phyloP scores from a whole-genome alignment of 2,113 vertebrate genomes.

The Pituophis catenifer region DNA sequence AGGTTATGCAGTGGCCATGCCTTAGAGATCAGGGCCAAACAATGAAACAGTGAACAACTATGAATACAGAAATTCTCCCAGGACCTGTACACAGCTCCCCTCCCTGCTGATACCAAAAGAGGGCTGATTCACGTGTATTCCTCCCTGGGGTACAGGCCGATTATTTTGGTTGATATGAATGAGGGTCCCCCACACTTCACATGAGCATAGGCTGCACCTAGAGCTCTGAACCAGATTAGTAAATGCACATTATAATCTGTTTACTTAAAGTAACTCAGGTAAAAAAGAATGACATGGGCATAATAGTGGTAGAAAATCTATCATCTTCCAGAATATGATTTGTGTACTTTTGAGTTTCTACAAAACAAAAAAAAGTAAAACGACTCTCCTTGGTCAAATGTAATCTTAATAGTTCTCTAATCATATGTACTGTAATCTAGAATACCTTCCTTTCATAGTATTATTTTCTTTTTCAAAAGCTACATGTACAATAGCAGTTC shows the following conservation, averaged over 20 bases:
- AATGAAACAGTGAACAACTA: neutral
- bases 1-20: neutral
- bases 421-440: slow-evolving; percentile 27
- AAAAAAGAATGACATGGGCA: slow-evolving; percentile 47
- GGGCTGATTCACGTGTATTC: neutral
- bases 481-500: slow-evolving; percentile 1
- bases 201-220: neutral
- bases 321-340: slow-evolving; percentile 57
- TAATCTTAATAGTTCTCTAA: slow-evolving; percentile 33
- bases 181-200: neutral
- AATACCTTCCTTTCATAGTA: slow-evolving; percentile 23
- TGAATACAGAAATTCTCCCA: neutral
- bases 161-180: neutral
- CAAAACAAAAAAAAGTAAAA: slow-evolving; percentile 8
- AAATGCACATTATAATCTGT: slow-evolving; percentile 62
- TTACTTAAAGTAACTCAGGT: slow-evolving; percentile 73
- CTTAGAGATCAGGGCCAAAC: neutral
- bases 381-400: slow-evolving; percentile 15
- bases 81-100: neutral
- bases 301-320: slow-evolving; percentile 44
- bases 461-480: slow-evolving; percentile 53
- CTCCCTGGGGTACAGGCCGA: neutral
- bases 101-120: neutral
- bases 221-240: neutral
- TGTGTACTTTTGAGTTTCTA: slow-evolving; percentile 25